These are phyloP conservation scores for Macrochelys suwanniensis DNA, from an alignment of 2,797 vertebrate genomes.

Conservation along the genomic window DNA sequence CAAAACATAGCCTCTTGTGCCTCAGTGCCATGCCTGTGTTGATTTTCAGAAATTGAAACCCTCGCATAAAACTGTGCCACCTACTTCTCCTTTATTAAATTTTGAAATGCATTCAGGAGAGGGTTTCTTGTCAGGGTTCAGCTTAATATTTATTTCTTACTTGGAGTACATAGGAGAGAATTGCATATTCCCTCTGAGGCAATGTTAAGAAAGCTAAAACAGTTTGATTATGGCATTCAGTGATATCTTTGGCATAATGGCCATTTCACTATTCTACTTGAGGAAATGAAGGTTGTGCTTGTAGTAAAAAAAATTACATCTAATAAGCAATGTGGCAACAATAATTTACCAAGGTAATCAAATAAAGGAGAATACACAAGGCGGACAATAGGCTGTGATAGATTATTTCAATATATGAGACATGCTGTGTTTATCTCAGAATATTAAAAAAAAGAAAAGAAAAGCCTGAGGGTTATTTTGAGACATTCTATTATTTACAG, in stretches of 20 bases:
- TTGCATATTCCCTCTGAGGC: neutral
- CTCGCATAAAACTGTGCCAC: neutral
- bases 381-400: neutral
- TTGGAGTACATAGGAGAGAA: neutral
- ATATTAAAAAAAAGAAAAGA: neutral
- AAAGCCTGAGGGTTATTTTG: neutral
- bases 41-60: neutral
- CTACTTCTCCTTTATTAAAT: neutral
- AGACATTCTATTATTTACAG: neutral
- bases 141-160: neutral
- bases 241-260: neutral
- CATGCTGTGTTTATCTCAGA: neutral
- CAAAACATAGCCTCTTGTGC: neutral
- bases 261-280: neutral
- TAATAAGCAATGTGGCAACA: neutral
- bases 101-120: neutral
- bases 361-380: neutral
- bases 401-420: neutral
- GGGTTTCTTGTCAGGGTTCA: neutral
- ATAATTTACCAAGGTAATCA: neutral
- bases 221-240: neutral
- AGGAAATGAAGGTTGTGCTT: neutral
- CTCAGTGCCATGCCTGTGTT: neutral
- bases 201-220: neutral
- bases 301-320: neutral